Evolutionary conservation across 2,797 vertebrate species (phyloP).

Genomic region (Astyanax mexicanus): DNA sequence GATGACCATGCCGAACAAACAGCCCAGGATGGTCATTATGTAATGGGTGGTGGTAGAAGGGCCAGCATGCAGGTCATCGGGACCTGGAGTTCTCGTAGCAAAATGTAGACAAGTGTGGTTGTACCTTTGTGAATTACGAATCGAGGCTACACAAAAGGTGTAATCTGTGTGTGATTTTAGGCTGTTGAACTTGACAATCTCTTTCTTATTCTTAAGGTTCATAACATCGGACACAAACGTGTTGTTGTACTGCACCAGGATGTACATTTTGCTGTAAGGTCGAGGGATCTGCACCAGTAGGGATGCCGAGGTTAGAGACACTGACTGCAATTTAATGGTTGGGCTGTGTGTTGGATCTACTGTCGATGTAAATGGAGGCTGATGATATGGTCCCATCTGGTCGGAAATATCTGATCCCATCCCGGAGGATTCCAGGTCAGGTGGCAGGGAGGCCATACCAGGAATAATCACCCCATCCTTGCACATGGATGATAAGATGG

Average conservation of each 20-base stretch:
- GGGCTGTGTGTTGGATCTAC: conserved; percentile 86
- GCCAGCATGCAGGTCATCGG: conserved; percentile 78
- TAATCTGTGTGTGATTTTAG: conserved; percentile 94
- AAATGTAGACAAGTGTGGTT: conserved; percentile 90
- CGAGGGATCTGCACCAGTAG: conserved; percentile 93
- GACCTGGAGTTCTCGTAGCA: conserved; percentile 80
- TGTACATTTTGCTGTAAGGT: conserved; percentile 97
- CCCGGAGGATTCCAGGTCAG: conserved; percentile 91
- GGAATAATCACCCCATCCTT: conserved; percentile 89
- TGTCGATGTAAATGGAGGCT: conserved; percentile 84
- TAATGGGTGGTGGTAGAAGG: conserved; percentile 90
- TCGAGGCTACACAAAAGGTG: conserved; percentile 95
- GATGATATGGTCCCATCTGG: conserved; percentile 76
- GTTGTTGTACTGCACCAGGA: conserved; percentile 95
- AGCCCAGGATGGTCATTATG: conserved; percentile 91
- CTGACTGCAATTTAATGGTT: conserved; percentile 90
- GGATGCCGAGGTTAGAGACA: conserved; percentile 89
- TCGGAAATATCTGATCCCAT: conserved; percentile 82
- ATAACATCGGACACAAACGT: conserved; percentile 93
- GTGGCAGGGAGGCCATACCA: conserved; percentile 86
- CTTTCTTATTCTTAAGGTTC: conserved; percentile 93
- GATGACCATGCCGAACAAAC: conserved; percentile 90
- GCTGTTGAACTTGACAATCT: conserved; percentile 90
- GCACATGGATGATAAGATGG: conserved; percentile 90
- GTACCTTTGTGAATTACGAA: conserved; percentile 92